Base-by-base conservation (phyloP, 2,888 invertebrate genomes). In the Icerya purchasi region DNA sequence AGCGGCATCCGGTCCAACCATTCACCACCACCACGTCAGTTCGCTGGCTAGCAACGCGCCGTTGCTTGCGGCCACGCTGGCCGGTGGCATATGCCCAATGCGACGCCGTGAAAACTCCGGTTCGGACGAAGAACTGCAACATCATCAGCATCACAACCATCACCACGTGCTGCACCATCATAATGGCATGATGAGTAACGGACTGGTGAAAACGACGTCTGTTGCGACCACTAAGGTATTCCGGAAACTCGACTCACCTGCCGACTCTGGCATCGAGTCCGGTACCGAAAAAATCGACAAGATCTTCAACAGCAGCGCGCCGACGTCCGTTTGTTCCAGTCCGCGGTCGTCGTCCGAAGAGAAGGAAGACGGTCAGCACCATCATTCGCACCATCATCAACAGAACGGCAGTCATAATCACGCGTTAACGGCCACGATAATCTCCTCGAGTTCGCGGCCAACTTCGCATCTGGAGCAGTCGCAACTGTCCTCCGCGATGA, bases 181-280 rank as follows among this genome's bases (percentile, higher is more conserved):
- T 18, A 36, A 8, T 8, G 14, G 14, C 36, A 14, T 5, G 8
- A 36, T 8, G 5, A 36, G 8, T 36, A 36, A 36, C 36, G 36
- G 36, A 8, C 5, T 36, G 5, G 18, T 18, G 5, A 61, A 59
- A 50, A 63, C 65, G 58, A 60, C 63, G 52, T 55, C 61, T 56
- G 63, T 62, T 52, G 57, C 63, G 53, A 54, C 59, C 56, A 50
- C 59, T 24, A 62, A 64, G 20, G 65, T 66, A 62, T 65, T 68
- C 67, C 80, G 89, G 65, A 89, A 90, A 70, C 75, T 90, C 59
- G 91, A 91, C 69, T 90, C 89, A 14, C 91, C 91, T 24, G 89
- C 86, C 64, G 92, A 92, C 72, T 91, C 91, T 58, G 92, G 91
- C 55, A 91, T 92, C 69, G 92, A 92, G 71, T 87, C 88, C 8